Evolutionary conservation across 2,113 vertebrate genomes (phyloP).

Genomic region (Spea bombifrons): DNA sequence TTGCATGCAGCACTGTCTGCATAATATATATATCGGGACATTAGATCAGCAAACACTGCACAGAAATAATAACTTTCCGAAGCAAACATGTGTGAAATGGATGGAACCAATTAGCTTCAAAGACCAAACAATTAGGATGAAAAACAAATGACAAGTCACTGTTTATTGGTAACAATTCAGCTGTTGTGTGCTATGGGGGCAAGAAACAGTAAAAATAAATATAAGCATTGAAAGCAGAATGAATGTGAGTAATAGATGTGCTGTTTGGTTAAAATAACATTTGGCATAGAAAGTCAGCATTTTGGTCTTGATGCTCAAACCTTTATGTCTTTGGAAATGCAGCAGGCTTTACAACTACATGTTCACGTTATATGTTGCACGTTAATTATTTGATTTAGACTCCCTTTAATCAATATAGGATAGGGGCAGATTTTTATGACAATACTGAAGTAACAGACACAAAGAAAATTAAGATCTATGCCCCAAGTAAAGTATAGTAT

Average conservation of each 20-base stretch:
- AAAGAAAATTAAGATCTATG: too few species aligned
- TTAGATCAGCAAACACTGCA: slow-evolving; percentile 59
- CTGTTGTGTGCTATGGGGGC: neutral
- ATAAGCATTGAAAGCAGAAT: neutral
- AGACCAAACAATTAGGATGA: slow-evolving; percentile 61
- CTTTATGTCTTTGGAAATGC: neutral
- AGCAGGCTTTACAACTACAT: too few species aligned
- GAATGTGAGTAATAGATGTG: neutral
- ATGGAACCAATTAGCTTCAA: slow-evolving; percentile 70
- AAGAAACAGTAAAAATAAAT: slow-evolving; percentile 24
- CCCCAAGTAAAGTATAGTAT: too few species aligned
- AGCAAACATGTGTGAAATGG: slow-evolving; percentile 57
- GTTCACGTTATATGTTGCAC: too few species aligned
- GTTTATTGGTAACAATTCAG: slow-evolving; percentile 23
- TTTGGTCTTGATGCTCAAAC: too few species aligned
- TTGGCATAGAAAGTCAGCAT: too few species aligned
- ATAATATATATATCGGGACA: slow-evolving; percentile 50
- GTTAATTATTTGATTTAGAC: too few species aligned
- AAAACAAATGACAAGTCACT: slow-evolving; percentile 58
- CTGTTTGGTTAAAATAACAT: neutral
- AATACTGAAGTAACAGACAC: too few species aligned
- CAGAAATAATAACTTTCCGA: slow-evolving; percentile 62
- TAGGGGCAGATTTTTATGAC: too few species aligned
- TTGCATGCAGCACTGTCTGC: slow-evolving; percentile 8
- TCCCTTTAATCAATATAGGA: too few species aligned